phyloP scores from a whole-genome alignment of 2,113 vertebrate genomes.

The Apteryx mantelli region DNA sequence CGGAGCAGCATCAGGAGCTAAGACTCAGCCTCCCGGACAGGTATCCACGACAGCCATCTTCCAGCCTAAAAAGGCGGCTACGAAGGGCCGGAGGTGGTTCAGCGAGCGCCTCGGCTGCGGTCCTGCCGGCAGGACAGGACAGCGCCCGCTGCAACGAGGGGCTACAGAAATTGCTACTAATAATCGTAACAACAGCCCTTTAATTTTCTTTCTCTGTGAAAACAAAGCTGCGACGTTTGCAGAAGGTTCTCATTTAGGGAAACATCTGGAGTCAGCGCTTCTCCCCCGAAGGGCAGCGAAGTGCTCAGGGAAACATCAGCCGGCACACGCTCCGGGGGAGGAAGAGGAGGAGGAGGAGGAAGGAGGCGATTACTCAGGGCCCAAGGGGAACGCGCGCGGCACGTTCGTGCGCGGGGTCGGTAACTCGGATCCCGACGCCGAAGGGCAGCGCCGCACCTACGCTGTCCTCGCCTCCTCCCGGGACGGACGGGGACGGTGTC shows the following conservation, averaged over 20 bases:
- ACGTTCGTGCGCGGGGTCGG: neutral
- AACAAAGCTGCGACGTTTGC: neutral
- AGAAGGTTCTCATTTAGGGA: constrained; percentile 53
- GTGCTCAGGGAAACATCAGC: constrained; percentile 6
- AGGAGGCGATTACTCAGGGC: neutral
- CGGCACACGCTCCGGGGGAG: neutral
- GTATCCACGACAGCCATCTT: neutral
- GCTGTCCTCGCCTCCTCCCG: too few relatives aligned
- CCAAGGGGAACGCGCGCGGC: neutral
- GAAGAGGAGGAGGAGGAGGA: constrained; percentile 1
- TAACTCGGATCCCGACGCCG: neutral
- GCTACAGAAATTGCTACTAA: neutral
- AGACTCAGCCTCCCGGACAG: neutral
- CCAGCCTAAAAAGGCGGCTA: neutral
- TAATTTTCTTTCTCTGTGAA: neutral
- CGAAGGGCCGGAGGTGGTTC: neutral
- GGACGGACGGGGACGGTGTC: too few relatives aligned
- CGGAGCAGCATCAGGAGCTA: neutral
- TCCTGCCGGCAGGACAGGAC: rapidly evolving
- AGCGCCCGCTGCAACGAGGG: neutral
- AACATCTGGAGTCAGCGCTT: constrained; percentile 53
- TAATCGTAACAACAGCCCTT: neutral
- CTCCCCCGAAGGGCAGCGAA: neutral
- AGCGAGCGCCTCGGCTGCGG: neutral
- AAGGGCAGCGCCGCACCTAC: neutral